A percentile compares a stretch with the other conserved stretches of the same genome.
Evolutionary conservation across 2,888 invertebrate species (phyloP).

Genomic region (Sminthurides aquaticus): DNA sequence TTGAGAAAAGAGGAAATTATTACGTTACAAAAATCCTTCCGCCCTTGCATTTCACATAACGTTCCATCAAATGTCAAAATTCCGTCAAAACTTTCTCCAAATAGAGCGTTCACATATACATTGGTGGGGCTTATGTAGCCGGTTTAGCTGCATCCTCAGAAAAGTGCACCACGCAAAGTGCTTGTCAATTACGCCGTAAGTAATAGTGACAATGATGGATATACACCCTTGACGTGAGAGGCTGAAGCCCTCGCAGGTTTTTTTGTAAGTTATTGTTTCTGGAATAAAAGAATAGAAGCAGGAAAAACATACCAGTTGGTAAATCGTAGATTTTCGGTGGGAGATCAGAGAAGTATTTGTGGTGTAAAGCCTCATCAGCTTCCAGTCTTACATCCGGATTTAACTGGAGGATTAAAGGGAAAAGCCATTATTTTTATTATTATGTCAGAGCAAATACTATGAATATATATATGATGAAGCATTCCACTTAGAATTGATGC

Average conservation of each 20-base stretch:
- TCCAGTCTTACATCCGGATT: constrained; percentile 80
- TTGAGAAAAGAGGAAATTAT: constrained; percentile 45
- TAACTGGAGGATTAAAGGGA: constrained; percentile 53
- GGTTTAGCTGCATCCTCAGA: not conserved
- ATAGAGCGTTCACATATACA: constrained; percentile 1
- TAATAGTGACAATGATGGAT: constrained; percentile 31
- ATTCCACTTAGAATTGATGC: not conserved
- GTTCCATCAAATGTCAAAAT: constrained; percentile 5
- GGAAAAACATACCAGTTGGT: constrained; percentile 66
- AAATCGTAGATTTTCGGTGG: constrained; percentile 82
- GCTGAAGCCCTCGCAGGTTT: no score
- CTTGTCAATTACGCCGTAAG: constrained; percentile 24
- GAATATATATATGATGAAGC: not conserved
- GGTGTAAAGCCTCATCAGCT: constrained; percentile 76
- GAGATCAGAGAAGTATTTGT: constrained; percentile 83
- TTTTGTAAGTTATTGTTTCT: no score
- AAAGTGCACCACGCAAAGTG: constrained; percentile 6
- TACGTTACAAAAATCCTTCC: not conserved
- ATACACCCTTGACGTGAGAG: not conserved
- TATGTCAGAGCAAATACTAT: not conserved
- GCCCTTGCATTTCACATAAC: not conserved
- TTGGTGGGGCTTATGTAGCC: not conserved
- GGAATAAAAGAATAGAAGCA: not conserved
- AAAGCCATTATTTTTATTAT: no score
- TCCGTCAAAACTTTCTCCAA: not conserved